A percentile compares a stretch with the other conserved stretches of the same genome.
phyloP scores from a whole-genome alignment of 1,140 invertebrate species.

The Holcopasites calliopsidis region DNA sequence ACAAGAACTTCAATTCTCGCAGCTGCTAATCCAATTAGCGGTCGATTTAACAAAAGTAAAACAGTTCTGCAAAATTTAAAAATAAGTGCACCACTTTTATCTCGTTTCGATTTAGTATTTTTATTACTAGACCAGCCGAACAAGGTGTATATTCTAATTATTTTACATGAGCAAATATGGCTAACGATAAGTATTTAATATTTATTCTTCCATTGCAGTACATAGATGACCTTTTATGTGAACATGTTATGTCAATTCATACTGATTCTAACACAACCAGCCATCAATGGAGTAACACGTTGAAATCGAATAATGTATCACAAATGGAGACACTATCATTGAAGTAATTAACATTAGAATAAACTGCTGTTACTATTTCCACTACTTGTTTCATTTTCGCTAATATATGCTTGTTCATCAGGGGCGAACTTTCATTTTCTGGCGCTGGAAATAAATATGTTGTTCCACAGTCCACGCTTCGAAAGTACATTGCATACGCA shows the following conservation, averaged over 20 bases:
- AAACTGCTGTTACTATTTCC: neutral
- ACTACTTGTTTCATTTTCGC: neutral
- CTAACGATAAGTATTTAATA: conserved; percentile 14
- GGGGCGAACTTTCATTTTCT: conserved; percentile 83
- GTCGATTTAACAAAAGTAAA: conserved; percentile 93
- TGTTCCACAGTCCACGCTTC: conserved; percentile 87
- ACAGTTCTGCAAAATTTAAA: conserved; percentile 95
- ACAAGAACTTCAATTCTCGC: conserved; percentile 92
- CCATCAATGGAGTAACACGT: neutral
- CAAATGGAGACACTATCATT: conserved; percentile 20
- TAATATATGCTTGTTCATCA: conserved; percentile 66
- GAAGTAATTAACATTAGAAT: conserved; percentile 21
- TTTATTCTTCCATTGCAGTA: no score
- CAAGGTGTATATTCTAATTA: conserved; percentile 79
- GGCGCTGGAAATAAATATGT: conserved; percentile 83
- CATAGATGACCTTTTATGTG: conserved; percentile 89
- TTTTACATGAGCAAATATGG: conserved; percentile 26
- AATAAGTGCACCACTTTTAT: conserved; percentile 91
- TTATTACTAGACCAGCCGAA: conserved; percentile 92
- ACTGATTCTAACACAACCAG: conserved; percentile 70
- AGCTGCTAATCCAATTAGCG: conserved; percentile 94
- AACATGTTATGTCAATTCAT: conserved; percentile 90
- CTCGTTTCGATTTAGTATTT: conserved; percentile 96
- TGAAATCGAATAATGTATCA: neutral
- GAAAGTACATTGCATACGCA: conserved; percentile 96